Evolutionary conservation across 2,797 vertebrate genomes (phyloP).

Genomic region (Ceryle rudis): DNA sequence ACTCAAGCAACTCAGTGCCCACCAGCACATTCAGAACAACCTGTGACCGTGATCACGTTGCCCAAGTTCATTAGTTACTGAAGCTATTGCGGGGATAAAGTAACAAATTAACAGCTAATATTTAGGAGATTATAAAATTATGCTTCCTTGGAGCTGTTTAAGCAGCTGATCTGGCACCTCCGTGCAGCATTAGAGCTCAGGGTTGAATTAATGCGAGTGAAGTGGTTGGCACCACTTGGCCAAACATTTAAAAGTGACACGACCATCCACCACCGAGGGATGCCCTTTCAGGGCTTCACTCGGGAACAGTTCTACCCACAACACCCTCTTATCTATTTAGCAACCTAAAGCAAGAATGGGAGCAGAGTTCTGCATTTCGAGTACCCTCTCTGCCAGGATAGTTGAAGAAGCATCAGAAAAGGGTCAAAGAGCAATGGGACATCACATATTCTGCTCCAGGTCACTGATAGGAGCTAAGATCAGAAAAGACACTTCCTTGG

Average conservation of each 20-base stretch:
- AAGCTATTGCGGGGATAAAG: neutral
- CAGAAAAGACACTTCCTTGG: neutral
- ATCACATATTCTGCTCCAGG: neutral
- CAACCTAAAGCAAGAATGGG: neutral
- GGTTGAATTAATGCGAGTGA: neutral
- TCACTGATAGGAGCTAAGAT: neutral
- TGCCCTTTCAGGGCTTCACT: neutral
- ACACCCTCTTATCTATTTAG: neutral
- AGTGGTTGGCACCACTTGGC: neutral
- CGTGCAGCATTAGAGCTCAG: neutral
- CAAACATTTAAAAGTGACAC: neutral
- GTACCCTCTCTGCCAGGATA: neutral
- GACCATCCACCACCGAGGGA: neutral
- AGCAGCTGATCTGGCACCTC: conserved; percentile 6
- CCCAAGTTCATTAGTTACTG: neutral
- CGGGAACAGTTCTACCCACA: neutral
- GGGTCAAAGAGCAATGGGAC: neutral
- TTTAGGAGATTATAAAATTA: neutral
- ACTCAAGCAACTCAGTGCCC: neutral
- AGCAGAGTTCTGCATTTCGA: neutral
- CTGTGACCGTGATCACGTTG: neutral
- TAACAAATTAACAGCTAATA: conserved; percentile 25
- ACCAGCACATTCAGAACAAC: neutral
- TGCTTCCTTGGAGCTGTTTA: neutral
- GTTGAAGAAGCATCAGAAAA: neutral